Evolutionary conservation across 2,113 vertebrate species (phyloP).

Genomic region (Rhodinocichla rosea): DNA sequence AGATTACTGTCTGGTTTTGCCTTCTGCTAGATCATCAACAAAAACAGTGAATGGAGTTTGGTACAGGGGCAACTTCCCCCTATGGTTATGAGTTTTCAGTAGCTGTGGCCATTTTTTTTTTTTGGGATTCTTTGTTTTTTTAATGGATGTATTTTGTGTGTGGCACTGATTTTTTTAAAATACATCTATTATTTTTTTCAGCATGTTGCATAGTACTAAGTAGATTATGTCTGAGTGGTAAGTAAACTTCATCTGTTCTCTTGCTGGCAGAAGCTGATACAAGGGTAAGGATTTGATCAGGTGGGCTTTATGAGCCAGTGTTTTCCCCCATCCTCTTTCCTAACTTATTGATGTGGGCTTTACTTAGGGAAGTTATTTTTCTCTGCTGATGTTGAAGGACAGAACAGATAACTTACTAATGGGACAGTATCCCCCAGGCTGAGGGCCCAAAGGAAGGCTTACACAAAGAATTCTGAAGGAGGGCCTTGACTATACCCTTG

Average conservation of each 20-base stretch:
- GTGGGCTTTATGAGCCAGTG: background rate
- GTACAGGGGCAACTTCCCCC: background rate
- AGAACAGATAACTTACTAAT: background rate
- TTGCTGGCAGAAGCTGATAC: background rate
- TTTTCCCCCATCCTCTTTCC: background rate
- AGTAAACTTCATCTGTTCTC: background rate
- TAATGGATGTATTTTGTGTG: background rate
- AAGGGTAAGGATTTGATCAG: background rate
- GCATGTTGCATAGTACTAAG: background rate
- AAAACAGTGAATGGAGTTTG: background rate
- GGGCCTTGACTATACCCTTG: background rate
- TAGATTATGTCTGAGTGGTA: background rate
- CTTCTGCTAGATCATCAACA: background rate
- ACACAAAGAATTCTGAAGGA: background rate
- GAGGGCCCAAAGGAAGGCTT: background rate
- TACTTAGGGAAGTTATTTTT: background rate
- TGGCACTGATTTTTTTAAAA: background rate
- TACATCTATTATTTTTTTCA: background rate
- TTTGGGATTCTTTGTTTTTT: background rate
- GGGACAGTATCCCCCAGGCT: background rate
- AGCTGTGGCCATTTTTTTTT: background rate
- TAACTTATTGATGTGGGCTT: background rate
- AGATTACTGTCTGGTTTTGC: background rate
- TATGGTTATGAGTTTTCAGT: background rate
- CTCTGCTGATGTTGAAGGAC: background rate